These are phyloP conservation scores for Silvanus unidentatus DNA, from an alignment of 2,888 invertebrate species.

Conservation along the genomic window DNA sequence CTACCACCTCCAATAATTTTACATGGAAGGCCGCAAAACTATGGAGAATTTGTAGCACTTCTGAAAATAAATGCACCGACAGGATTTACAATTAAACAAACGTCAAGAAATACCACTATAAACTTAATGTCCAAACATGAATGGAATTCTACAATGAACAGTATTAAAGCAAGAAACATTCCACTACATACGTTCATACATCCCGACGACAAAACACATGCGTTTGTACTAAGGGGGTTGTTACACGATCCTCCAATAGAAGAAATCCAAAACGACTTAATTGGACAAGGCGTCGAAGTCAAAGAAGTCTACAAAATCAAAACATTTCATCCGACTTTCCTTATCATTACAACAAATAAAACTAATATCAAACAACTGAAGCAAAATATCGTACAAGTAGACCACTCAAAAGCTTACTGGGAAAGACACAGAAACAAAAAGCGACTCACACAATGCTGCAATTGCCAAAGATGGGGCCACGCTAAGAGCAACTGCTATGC, in stretches of 20 bases:
- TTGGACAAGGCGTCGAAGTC: not conserved
- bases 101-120: too few species aligned
- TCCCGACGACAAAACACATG: conserved; percentile 1
- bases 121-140: too few species aligned
- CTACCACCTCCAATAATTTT: too few species aligned
- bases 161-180: not conserved
- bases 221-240: not conserved
- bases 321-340: not conserved
- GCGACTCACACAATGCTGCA: not conserved
- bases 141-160: too few species aligned
- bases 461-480: conserved; percentile 1
- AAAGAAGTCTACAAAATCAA: not conserved
- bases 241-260: not conserved
- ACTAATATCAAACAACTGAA: not conserved
- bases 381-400: not conserved
- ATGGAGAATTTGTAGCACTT: too few species aligned
- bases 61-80: too few species aligned
- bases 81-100: too few species aligned
- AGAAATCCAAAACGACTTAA: not conserved
- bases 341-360: not conserved
- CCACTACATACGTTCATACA: not conserved
- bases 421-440: conserved; percentile 2
- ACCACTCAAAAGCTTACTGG: not conserved
- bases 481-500: not conserved
- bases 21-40: too few species aligned